A percentile compares a stretch with the other conserved stretches of the same genome.
phyloP scores from a whole-genome alignment of 92 coral and sea anemone species.

The Anthopleura xanthogrammica region DNA sequence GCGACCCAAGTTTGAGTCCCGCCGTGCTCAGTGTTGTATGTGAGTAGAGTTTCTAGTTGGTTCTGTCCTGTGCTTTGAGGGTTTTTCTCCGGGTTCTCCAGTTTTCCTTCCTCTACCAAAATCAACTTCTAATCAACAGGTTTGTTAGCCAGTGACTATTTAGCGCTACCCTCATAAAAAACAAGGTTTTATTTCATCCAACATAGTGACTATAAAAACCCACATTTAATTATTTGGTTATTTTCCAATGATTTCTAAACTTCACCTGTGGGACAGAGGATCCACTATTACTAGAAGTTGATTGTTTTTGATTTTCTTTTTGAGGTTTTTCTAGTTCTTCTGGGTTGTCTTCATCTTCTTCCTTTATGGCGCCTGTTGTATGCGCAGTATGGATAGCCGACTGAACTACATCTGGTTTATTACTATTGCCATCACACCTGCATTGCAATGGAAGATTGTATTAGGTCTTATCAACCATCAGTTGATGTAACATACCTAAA shows the following conservation, averaged over 20 bases:
- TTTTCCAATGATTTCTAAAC: neutral
- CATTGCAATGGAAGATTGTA: neutral
- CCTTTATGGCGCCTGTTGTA: conserved; percentile 24
- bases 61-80: too few relatives aligned
- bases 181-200: too few relatives aligned
- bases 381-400: neutral
- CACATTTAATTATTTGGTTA: neutral
- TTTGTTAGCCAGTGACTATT: too few relatives aligned
- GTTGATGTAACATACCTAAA: too few relatives aligned
- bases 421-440: neutral
- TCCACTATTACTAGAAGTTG: neutral
- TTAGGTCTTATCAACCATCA: neutral
- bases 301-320: neutral
- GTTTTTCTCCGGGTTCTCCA: too few relatives aligned
- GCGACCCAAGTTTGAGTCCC: too few relatives aligned
- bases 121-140: too few relatives aligned
- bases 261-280: neutral
- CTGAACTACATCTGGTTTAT: neutral
- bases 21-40: too few relatives aligned
- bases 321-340: neutral
- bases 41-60: too few relatives aligned
- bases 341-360: conserved; percentile 30
- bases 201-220: too few relatives aligned
- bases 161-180: too few relatives aligned
- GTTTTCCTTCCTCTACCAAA: too few relatives aligned